A percentile compares a stretch with the other conserved stretches of the same genome.
Evolutionary conservation across 1,140 invertebrate species (phyloP).

Genomic region (Hydropsyche tenuis): DNA sequence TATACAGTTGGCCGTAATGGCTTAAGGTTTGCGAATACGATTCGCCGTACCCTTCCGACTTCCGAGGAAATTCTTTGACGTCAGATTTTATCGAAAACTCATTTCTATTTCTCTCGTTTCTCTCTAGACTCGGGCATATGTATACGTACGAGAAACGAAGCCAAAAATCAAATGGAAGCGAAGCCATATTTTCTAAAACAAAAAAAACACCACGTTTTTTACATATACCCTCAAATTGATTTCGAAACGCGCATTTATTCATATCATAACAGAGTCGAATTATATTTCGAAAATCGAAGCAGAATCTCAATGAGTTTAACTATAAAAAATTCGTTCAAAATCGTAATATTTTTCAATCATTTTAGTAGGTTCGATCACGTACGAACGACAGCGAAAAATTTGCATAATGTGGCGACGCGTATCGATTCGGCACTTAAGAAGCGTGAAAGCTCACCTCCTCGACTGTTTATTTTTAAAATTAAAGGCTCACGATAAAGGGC

Average conservation of each 20-base stretch:
- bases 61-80: constrained; percentile 32
- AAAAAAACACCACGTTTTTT: too few relatives aligned
- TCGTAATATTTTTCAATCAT: too few relatives aligned
- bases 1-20: constrained; percentile 38
- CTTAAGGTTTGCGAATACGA: constrained; percentile 40
- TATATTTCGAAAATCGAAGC: too few relatives aligned
- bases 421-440: constrained; percentile 14
- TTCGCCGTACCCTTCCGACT: constrained; percentile 29
- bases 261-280: too few relatives aligned
- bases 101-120: constrained; percentile 28
- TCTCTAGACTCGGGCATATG: not conserved
- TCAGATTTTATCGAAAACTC: constrained; percentile 41
- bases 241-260: too few relatives aligned
- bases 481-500: not conserved
- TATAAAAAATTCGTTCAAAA: too few relatives aligned
- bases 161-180: not conserved
- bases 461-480: constrained; percentile 21
- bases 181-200: too few relatives aligned
- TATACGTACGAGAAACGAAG: not conserved
- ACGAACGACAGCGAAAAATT: not conserved
- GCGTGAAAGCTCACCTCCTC: not conserved
- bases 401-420: not conserved
- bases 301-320: too few relatives aligned
- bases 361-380: too few relatives aligned
- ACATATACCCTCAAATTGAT: too few relatives aligned